Conservation (phyloP, 2,113 vertebrate genomes). For the Galeopterus variegatus region DNA sequence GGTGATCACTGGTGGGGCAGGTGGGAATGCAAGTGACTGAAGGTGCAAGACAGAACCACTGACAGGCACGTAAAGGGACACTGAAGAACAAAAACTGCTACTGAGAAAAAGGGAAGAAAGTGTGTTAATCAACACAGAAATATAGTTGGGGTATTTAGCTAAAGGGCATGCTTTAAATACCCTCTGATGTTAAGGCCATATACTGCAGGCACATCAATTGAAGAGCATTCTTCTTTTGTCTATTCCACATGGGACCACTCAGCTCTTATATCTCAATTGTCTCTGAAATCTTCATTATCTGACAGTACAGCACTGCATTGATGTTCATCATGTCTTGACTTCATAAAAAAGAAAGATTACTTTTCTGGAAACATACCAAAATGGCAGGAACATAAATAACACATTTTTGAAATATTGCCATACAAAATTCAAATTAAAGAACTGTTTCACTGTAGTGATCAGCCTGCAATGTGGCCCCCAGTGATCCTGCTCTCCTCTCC, state of each 20-base stretch:
- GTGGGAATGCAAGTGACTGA: conserved; percentile 6
- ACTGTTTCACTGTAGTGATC: not conserved
- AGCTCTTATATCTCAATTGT: not conserved
- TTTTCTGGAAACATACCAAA: not conserved
- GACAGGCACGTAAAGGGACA: not conserved
- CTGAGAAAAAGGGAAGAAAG: not conserved
- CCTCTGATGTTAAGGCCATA: not conserved
- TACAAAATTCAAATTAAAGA: not conserved
- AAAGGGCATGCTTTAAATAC: not conserved
- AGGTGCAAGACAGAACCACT: conserved; percentile 24
- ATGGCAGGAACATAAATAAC: not conserved
- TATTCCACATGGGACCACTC: not conserved
- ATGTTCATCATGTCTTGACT: not conserved
- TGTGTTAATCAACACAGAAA: conserved; percentile 38
- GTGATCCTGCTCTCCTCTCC: not conserved
- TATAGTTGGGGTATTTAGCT: not conserved
- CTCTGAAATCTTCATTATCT: not conserved
- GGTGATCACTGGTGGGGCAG: not conserved
- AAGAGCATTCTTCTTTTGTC: not conserved
- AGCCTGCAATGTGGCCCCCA: not conserved
- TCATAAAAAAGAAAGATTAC: not conserved
- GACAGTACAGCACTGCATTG: not conserved
- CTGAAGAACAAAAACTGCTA: not conserved
- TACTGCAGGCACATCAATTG: not conserved
- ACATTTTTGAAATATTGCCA: conserved; percentile 18